A percentile compares a stretch with the other conserved stretches of the same genome.
Conservation (phyloP, 2,888 invertebrate genomes). For the Boloria selene region DNA sequence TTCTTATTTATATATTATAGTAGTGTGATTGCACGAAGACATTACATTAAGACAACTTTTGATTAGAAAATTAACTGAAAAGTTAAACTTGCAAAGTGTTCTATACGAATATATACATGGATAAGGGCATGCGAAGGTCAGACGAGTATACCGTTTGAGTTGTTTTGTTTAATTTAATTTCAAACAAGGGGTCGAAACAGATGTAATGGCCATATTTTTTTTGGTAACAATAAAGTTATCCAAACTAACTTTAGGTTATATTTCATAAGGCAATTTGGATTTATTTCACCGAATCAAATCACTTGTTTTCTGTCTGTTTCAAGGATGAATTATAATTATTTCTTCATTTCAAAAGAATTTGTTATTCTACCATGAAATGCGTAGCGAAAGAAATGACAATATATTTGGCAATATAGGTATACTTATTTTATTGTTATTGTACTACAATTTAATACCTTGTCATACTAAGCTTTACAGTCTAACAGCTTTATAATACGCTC, state of each 20-base stretch:
- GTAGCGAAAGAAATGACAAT: constrained; percentile 17
- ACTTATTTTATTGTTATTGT: constrained; percentile 4
- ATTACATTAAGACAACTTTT: no score
- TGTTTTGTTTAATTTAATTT: neutral
- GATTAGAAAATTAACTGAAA: no score
- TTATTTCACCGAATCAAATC: constrained; percentile 3
- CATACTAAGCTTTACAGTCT: neutral
- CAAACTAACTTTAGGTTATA: neutral
- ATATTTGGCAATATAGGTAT: neutral
- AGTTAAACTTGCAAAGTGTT: neutral
- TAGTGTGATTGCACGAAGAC: no score
- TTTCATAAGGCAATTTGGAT: constrained; percentile 12
- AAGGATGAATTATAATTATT: constrained; percentile 23
- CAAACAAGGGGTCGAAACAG: constrained; percentile 8
- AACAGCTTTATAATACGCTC: no score
- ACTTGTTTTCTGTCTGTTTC: constrained; percentile 20
- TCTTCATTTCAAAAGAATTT: constrained; percentile 12
- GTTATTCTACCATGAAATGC: constrained; percentile 25
- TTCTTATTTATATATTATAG: no score
- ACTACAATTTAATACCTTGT: neutral
- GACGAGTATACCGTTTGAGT: constrained; percentile 8
- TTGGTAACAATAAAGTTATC: no score
- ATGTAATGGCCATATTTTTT: no score
- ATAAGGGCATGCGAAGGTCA: constrained; percentile 18
- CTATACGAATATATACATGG: neutral